These are phyloP conservation scores for Penelope pileata DNA, from an alignment of 2,113 vertebrate species.

Conservation along the genomic window DNA sequence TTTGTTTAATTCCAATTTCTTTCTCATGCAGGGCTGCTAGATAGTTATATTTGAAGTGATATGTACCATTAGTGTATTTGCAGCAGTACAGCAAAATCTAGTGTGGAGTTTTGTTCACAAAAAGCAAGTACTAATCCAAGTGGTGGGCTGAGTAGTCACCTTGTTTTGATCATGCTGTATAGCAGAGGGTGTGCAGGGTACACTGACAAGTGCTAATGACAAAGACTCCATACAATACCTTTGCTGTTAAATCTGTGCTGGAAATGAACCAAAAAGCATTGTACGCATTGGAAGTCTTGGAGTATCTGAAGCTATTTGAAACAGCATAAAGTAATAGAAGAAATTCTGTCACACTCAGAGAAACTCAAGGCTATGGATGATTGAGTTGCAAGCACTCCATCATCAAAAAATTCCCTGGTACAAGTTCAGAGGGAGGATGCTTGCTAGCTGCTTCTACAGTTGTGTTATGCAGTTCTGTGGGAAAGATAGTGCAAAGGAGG, in stretches of 20 bases:
- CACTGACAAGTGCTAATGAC: background rate
- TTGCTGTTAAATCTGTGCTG: background rate
- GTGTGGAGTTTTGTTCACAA: background rate
- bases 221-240: background rate
- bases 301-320: background rate
- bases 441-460: background rate
- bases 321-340: background rate
- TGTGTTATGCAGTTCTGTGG: background rate
- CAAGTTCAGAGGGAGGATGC: background rate
- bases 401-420: background rate
- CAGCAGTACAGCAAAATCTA: background rate
- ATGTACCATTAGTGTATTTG: background rate
- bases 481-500: background rate
- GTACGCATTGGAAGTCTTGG: background rate
- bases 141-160: background rate
- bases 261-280: background rate
- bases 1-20: background rate
- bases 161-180: background rate
- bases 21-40: background rate
- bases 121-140: background rate
- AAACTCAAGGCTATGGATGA: constrained; percentile 32
- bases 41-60: background rate
- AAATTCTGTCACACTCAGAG: background rate
- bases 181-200: background rate
- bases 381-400: constrained; percentile 55